Base-by-base conservation (phyloP, 2,797 vertebrate species). In the Mallotus villosus region DNA sequence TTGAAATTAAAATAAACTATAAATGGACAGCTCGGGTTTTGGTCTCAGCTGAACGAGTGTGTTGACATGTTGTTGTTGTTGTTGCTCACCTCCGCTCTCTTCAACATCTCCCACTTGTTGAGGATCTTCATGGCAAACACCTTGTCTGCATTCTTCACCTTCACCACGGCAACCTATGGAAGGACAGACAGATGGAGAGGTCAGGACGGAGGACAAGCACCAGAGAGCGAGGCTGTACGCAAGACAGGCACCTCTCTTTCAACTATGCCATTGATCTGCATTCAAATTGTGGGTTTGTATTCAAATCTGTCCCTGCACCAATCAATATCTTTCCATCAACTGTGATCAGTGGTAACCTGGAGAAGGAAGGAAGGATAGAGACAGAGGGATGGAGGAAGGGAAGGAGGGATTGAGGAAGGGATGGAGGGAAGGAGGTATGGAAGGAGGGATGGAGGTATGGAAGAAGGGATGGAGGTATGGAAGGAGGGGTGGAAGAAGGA, bases 101-200 rank as follows among this genome's bases (percentile, higher is more conserved):
- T 99, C 85, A 99, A 92, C 98, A 99, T 99, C 90, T 99, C 97
- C 98, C 98, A 99, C 83, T 99, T 99, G 92, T 99, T 99, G 80
- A 99, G 92, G 82, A 99, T 99, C 94, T 99, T 99, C 98, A 99
- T 99, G 75, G 98, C 98, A 80, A 98, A 99, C 68, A 99, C 98
- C 65, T 99, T 99, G 87, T 98, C 97, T 53, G 96, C 94, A 90
- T 98, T 96, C 92, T 94, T 98, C 85, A 98, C 90, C 92, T 98
- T 99, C 73, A 99, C 98, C 37, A 99, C 97, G 19, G 98, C 98
- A 80, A 99, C 98, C 98, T 99, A 87, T 34, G 75, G 51, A 61
- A 29, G 19, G 34, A 24, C 34, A 34, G 9, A 32, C 1, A 17
- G 57, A 46, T 7, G 32, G 24, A 55, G 46, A 19, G 27, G 64